Percentiles rank a stretch among this genome's conserved stretches.
Conservation (phyloP, 2,113 vertebrate genomes). For the Zootoca vivipara region DNA sequence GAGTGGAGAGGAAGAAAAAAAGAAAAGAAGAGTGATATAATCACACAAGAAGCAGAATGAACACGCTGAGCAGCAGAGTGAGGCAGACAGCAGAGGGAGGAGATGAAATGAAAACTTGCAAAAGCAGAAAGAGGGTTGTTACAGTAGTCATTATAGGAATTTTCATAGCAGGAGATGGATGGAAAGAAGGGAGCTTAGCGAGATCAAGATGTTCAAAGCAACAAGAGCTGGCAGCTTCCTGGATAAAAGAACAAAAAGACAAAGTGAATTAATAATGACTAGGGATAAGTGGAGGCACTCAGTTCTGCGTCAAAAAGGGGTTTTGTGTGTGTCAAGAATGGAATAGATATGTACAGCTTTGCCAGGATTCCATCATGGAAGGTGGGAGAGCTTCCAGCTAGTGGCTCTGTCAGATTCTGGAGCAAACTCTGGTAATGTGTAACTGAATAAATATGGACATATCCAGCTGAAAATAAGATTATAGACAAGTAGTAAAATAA, state of each 20-base stretch:
- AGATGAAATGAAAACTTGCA: neutral
- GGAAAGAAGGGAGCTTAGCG: neutral
- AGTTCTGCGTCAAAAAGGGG: neutral
- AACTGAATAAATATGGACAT: neutral
- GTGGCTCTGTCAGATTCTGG: too few relatives aligned
- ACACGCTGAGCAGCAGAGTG: neutral
- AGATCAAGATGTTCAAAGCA: neutral
- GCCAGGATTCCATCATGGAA: neutral
- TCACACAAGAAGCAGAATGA: neutral
- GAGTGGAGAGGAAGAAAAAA: neutral
- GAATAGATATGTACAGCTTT: neutral
- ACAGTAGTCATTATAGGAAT: neutral
- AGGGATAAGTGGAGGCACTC: neutral
- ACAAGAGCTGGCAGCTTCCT: too few relatives aligned
- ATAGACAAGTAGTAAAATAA: too few relatives aligned
- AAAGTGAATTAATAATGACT: neutral
- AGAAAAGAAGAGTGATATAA: neutral
- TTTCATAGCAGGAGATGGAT: neutral
- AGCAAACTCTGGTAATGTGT: neutral
- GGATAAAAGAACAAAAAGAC: neutral
- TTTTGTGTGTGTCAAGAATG: neutral
- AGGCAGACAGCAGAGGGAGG: neutral
- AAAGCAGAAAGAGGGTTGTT: neutral
- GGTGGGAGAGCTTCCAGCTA: neutral
- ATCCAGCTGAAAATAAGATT: too few relatives aligned